phyloP scores from a whole-genome alignment of 2,797 vertebrate genomes.

The Cynodonichthys magdalenae region DNA sequence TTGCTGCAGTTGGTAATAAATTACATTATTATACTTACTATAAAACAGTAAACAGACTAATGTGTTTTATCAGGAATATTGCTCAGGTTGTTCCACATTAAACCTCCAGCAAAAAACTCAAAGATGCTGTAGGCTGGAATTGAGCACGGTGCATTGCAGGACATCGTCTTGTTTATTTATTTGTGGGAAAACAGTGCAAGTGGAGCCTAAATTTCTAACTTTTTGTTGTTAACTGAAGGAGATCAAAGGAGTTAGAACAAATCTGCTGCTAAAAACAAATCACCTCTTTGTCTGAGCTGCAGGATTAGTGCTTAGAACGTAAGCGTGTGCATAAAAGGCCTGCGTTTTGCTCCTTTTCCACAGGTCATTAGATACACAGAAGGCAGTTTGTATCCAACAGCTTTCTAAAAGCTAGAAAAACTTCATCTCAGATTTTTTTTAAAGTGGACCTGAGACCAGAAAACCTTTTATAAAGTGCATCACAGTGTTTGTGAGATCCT shows the following conservation, averaged over 20 bases:
- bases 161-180: background rate
- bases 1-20: too few relatives aligned
- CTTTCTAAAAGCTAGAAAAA: conserved; percentile 6
- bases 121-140: too few relatives aligned
- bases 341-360: conserved; percentile 1
- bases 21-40: too few relatives aligned
- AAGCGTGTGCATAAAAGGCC: conserved; percentile 1
- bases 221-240: background rate
- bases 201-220: conserved; percentile 5
- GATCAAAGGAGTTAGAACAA: conserved; percentile 11
- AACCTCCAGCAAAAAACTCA: background rate
- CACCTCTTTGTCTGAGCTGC: conserved; percentile 11
- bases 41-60: too few relatives aligned
- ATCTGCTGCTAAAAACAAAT: conserved; percentile 8
- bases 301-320: conserved; percentile 18
- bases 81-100: background rate
- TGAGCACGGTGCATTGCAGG: background rate
- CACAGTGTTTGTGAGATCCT: conserved; percentile 3
- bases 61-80: background rate
- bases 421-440: background rate
- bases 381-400: conserved; percentile 27
- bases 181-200: background rate
- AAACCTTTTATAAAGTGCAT: background rate
- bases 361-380: conserved; percentile 25
- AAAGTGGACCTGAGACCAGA: background rate